Percentiles rank a stretch among this genome's conserved stretches.
Conservation (phyloP, 2,797 vertebrate genomes). For the Oceanodroma leucorhoa region DNA sequence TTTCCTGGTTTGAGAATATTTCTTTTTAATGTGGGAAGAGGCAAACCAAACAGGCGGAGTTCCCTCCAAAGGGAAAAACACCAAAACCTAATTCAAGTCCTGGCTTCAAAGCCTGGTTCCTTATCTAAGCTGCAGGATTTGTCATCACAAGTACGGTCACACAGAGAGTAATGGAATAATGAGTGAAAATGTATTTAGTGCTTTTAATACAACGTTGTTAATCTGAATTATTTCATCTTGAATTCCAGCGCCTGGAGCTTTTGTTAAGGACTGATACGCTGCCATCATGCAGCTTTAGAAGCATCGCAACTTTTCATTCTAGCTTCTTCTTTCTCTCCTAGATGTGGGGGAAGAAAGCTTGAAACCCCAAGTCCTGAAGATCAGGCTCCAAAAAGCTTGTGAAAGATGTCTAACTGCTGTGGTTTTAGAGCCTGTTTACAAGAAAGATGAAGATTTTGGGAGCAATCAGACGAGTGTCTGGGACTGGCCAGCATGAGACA, state of each 20-base stretch:
- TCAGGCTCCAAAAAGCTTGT: neutral
- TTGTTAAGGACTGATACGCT: neutral
- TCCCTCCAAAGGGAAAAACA: neutral
- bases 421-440: neutral
- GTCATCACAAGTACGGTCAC: neutral
- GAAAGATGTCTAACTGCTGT: neutral
- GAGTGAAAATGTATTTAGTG: neutral
- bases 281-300: neutral
- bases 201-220: neutral
- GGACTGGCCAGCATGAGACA: neutral
- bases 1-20: neutral
- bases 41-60: neutral
- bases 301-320: neutral
- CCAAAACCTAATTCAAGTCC: neutral
- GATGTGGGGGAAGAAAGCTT: neutral
- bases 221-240: neutral
- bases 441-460: neutral
- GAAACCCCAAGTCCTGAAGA: neutral
- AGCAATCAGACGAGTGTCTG: neutral
- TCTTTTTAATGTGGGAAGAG: neutral
- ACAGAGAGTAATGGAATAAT: neutral
- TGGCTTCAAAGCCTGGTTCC: neutral
- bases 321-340: neutral
- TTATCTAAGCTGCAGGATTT: neutral
- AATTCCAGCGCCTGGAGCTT: neutral